phyloP scores from a whole-genome alignment of 2,888 invertebrate species.

The Nemoura dubitans region DNA sequence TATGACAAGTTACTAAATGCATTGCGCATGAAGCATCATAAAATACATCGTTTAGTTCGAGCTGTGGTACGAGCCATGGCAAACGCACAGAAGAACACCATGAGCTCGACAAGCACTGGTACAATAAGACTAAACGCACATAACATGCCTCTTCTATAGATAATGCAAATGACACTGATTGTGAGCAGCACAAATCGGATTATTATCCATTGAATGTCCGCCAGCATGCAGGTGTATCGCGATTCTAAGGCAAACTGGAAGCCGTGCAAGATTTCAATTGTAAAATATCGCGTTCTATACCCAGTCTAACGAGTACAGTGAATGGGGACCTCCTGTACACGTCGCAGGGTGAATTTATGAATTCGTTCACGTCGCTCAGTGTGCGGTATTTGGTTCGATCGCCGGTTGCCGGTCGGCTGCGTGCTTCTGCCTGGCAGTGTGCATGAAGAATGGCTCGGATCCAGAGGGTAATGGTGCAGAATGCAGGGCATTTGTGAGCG shows the following conservation, averaged over 20 bases:
- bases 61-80: too few relatives aligned
- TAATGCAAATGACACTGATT: constrained; percentile 5
- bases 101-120: neutral
- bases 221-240: neutral
- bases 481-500: neutral
- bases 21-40: neutral
- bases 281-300: neutral
- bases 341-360: constrained; percentile 15
- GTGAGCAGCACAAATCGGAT: neutral
- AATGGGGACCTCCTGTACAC: neutral
- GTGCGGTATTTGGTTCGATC: neutral
- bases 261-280: constrained; percentile 16
- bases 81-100: neutral
- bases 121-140: neutral
- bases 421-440: too few relatives aligned
- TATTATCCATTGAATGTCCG: neutral
- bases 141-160: neutral
- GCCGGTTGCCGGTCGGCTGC: neutral
- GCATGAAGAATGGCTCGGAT: neutral
- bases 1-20: neutral
- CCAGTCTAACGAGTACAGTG: neutral
- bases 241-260: constrained; percentile 9
- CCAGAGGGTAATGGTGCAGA: neutral
- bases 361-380: neutral
- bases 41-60: neutral